Evolutionary conservation across 2,888 invertebrate species (phyloP), one percentile per base, ranked within the genome.

Genomic region (Scaeva pyrastri): DNA sequence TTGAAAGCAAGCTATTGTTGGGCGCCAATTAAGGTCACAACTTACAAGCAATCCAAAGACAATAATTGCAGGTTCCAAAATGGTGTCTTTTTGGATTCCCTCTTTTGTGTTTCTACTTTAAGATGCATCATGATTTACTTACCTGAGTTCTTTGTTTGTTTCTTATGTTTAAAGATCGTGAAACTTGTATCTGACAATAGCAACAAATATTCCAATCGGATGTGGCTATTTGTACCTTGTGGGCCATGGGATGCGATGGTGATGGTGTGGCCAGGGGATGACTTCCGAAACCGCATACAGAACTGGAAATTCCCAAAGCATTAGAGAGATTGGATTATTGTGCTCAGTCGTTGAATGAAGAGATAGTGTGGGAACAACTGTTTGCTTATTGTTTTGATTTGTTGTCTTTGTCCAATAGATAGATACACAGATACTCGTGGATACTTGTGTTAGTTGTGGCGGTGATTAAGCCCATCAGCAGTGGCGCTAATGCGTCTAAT

Each of bases 151-250:
- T n/a, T n/a, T n/a, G n/a, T n/a, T n/a, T n/a, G n/a, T n/a, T 60
- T 21, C 8, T 16, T 41, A 41, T 21, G 19, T 16, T 41, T 41
- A 4, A 60, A 60, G 2, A 39, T 36, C 12, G 19, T 39, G 19
- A 64, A 66, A 66, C 66, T 66, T 48, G 66, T 66, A 66, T 48
- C 19, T 66, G 66, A 66, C 66, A 66, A 66, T 36, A 66, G 66
- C 48, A 21, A 48, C 31, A 66, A 48, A 19, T 36, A 66, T 66
- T 48, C 7, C 16, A 26, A 48, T 66, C 66, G 66, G 66, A 66
- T 66, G 66, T 66, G 66, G 48, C 16, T 31, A 12, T 26, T 31
- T n/a, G n/a, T 66, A 48, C 66, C 48, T n/a, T n/a, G n/a, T 66
- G 66, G 31, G 19, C 39, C 19, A 48, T 11, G 58, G 12, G 56